Evolutionary conservation across 1,140 invertebrate genomes (phyloP).

Genomic region (Pinna nobilis): DNA sequence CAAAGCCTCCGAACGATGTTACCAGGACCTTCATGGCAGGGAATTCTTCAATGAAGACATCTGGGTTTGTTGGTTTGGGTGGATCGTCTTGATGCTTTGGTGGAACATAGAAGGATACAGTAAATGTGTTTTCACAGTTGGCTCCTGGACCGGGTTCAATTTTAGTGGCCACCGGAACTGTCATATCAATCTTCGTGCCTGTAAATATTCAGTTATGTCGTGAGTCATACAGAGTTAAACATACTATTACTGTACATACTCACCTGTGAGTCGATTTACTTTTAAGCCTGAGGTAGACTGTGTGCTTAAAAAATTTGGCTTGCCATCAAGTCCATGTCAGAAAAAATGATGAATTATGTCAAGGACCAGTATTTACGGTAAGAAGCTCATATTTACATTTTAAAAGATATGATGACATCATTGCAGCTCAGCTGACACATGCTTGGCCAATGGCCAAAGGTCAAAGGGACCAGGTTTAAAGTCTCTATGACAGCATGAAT

Average conservation of each 20-base stretch:
- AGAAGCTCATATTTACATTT: too few species aligned
- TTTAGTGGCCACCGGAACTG: conserved; percentile 69
- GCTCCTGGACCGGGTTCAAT: conserved; percentile 70
- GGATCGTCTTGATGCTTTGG: conserved; percentile 60
- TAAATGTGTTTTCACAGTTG: conserved; percentile 71
- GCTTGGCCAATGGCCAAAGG: too few species aligned
- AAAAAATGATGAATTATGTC: background rate
- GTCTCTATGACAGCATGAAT: too few species aligned
- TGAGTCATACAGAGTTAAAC: background rate
- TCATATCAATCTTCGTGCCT: conserved; percentile 73
- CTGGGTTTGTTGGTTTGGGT: conserved; percentile 63
- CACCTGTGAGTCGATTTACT: background rate
- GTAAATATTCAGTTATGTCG: conserved; percentile 16
- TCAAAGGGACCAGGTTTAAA: too few species aligned
- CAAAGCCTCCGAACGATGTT: conserved; percentile 62
- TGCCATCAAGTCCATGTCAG: background rate
- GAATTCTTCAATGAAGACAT: conserved; percentile 67
- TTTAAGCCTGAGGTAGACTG: background rate
- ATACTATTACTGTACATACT: too few species aligned
- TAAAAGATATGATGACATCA: too few species aligned
- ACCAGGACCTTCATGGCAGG: conserved; percentile 64
- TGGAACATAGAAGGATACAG: conserved; percentile 72
- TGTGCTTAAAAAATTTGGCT: background rate
- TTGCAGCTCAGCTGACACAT: too few species aligned
- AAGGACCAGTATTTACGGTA: background rate